Evolutionary conservation across 2,113 vertebrate genomes (phyloP), one percentile per base, ranked within the genome.

Genomic region (Heterocephalus glaber): DNA sequence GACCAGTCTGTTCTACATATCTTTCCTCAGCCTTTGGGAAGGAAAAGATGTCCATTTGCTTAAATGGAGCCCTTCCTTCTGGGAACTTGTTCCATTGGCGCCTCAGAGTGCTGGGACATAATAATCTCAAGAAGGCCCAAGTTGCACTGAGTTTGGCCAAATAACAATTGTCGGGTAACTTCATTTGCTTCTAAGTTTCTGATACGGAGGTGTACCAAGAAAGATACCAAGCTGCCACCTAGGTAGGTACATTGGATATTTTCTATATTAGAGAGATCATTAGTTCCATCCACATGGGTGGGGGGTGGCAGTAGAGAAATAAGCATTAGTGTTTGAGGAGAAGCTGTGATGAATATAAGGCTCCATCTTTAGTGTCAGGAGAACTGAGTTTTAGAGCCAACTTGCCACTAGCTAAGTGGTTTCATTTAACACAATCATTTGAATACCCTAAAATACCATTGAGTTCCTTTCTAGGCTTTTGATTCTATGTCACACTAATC

Each of bases 291-390:
- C 38, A 17, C 1, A 1, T 84, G 44, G 35, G 87, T 94, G 77
- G 83, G 72, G 2, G n/a, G 87, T 56, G 35, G 72, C 16, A 90
- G 68, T 83, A 83, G 86, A 96, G 83, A 96, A 96, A 92, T 85
- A 90, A 96, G 74, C 79, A 58, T 72, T 54, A 74, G 35, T 54
- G 74, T 41, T 41, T 92, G 82, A 61, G 38, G 26, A 74, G 58
- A 91, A 30, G 66, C 12, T 61, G 26, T 41, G 8, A 52, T n/a
- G 20, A 94, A 63, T n/a, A 22, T 52, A 89, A 85, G 47, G 11
- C 10, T 63, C 26, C 56, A 26, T 58, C 38, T 30, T 86, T 70
- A 80, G 81, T 65, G 54, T 90, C 52, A 88, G 38, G 74, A 63
- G 68, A 38, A 66, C 28, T 33, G 66, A 20, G 38, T 61, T 94